Conservation (phyloP, 1,140 invertebrate genomes). For the Drosophila pseudoobscura region DNA sequence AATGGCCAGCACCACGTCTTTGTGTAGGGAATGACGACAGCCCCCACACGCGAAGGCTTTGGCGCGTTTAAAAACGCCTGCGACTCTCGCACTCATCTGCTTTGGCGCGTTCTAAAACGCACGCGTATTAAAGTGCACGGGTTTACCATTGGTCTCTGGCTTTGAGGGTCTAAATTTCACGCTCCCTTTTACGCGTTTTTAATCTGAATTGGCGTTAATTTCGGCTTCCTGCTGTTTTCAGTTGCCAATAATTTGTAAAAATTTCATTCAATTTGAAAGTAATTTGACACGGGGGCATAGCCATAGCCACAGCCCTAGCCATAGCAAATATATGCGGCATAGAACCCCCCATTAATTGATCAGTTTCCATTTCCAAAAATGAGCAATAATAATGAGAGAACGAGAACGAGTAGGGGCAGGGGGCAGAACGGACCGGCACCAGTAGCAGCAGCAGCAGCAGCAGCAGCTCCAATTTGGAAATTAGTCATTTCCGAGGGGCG, state of each 20-base stretch:
- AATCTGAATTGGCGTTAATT: slow-evolving; percentile 58
- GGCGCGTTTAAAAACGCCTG: not conserved
- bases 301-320: too few relatives aligned
- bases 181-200: not conserved
- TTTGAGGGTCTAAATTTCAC: too few relatives aligned
- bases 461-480: slow-evolving; percentile 34
- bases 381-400: too few relatives aligned
- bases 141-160: too few relatives aligned
- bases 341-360: slow-evolving; percentile 46
- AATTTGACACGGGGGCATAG: slow-evolving; percentile 58
- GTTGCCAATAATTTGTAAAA: slow-evolving; percentile 51
- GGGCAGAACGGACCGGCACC: too few relatives aligned
- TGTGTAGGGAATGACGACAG: too few relatives aligned
- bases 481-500: slow-evolving; percentile 76
- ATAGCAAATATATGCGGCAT: not conserved
- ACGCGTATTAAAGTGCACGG: too few relatives aligned
- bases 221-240: slow-evolving; percentile 58
- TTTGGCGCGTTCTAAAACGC: too few relatives aligned
- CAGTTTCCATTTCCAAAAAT: slow-evolving; percentile 52
- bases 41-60: not conserved
- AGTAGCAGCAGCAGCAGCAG: too few relatives aligned
- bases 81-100: slow-evolving; percentile 1
- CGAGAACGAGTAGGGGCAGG: too few relatives aligned
- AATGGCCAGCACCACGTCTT: too few relatives aligned
- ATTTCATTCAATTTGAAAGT: slow-evolving; percentile 68